These are phyloP conservation scores for Dermochelys coriacea DNA, from an alignment of 2,797 vertebrate species.

Conservation along the genomic window DNA sequence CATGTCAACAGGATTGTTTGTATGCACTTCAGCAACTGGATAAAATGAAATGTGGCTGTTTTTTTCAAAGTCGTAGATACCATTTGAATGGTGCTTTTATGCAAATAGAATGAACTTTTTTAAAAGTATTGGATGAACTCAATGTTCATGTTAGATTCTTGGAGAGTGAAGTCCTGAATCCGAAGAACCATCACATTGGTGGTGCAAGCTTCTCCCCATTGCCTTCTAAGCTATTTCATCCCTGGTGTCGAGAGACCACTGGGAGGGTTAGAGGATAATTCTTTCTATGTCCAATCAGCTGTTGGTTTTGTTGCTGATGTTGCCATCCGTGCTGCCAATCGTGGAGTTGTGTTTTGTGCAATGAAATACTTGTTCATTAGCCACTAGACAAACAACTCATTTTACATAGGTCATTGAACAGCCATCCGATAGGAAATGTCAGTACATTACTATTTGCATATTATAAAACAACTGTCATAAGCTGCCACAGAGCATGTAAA, in stretches of 20 bases:
- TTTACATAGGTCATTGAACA: background rate
- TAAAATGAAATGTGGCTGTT: background rate
- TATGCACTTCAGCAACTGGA: background rate
- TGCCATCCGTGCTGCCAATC: background rate
- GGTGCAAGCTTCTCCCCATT: background rate
- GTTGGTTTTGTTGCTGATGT: background rate
- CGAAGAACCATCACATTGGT: background rate
- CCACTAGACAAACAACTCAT: background rate
- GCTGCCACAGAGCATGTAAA: background rate
- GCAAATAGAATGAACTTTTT: background rate
- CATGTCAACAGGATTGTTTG: background rate
- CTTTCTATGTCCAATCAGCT: background rate
- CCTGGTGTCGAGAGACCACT: background rate
- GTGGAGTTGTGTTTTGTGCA: background rate
- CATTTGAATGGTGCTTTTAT: background rate
- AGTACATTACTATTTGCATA: background rate
- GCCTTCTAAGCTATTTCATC: background rate
- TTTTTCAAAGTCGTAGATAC: background rate
- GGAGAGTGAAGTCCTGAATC: background rate
- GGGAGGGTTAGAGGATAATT: background rate
- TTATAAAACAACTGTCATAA: background rate
- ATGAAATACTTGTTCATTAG: slow-evolving; percentile 16
- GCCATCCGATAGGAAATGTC: slow-evolving; percentile 8
- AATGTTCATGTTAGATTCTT: background rate
- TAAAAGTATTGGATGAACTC: slow-evolving; percentile 2